Conservation (phyloP, 2,797 vertebrate species). For the Podarcis lilfordi region DNA sequence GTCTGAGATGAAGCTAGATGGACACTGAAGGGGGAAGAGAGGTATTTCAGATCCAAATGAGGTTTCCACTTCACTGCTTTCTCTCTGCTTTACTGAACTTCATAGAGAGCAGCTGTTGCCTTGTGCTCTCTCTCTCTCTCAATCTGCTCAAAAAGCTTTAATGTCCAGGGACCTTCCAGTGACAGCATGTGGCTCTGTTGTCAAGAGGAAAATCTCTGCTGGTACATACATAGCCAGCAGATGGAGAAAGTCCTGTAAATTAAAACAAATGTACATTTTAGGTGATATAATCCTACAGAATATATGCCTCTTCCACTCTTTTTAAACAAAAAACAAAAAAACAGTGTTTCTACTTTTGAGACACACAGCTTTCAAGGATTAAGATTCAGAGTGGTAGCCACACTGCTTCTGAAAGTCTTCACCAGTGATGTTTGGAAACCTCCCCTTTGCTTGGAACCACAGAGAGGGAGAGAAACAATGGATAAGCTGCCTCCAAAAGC, state of each 20-base stretch:
- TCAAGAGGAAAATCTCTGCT: slow-evolving; percentile 65
- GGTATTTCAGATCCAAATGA: slow-evolving; percentile 57
- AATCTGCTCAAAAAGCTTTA: slow-evolving; percentile 62
- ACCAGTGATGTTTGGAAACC: slow-evolving; percentile 59
- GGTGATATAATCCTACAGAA: slow-evolving; percentile 41
- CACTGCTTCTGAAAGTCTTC: slow-evolving; percentile 62
- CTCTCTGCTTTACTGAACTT: slow-evolving; percentile 62
- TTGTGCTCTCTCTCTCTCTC: slow-evolving; percentile 48
- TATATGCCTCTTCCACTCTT: not conserved
- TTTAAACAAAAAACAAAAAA: not conserved
- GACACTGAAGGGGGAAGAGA: slow-evolving; percentile 50
- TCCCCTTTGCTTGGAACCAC: slow-evolving; percentile 62
- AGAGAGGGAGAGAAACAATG: slow-evolving; percentile 42
- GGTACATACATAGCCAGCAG: slow-evolving; percentile 66
- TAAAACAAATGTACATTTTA: slow-evolving; percentile 70
- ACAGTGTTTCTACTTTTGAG: slow-evolving; percentile 33
- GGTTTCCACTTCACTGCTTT: slow-evolving; percentile 64
- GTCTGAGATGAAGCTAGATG: slow-evolving; percentile 49
- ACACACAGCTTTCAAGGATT: slow-evolving; percentile 32
- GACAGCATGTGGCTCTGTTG: slow-evolving; percentile 60
- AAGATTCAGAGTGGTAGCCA: slow-evolving; percentile 18
- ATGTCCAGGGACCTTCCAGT: slow-evolving; percentile 61
- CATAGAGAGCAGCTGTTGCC: slow-evolving; percentile 51
- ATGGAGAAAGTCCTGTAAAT: slow-evolving; percentile 66
- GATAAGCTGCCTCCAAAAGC: slow-evolving; percentile 67